Percentiles rank a stretch among this genome's conserved stretches.
Evolutionary conservation across 1,140 invertebrate genomes (phyloP).

Genomic region (Platorchestia sp.): DNA sequence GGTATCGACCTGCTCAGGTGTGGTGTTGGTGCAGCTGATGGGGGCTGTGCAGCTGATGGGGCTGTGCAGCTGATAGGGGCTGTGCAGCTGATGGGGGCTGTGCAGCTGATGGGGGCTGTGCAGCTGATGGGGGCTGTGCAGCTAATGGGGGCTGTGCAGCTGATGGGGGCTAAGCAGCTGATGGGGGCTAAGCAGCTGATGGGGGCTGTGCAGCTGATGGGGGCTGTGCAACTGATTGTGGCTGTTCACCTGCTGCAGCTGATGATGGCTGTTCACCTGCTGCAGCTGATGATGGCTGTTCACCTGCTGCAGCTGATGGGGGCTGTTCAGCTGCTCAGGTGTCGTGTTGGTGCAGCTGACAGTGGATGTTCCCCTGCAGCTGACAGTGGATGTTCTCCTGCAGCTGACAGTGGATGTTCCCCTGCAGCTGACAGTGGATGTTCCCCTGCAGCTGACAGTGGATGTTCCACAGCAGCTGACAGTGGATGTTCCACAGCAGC

Average conservation of each 20-base stretch:
- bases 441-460: background rate
- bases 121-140: too few species aligned
- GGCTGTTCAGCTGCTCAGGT: background rate
- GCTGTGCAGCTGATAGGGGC: too few species aligned
- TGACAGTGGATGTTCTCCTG: background rate
- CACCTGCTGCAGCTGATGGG: background rate
- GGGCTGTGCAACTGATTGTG: too few species aligned
- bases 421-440: background rate
- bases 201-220: background rate
- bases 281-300: background rate
- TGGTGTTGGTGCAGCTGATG: background rate
- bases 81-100: too few species aligned
- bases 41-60: background rate
- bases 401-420: background rate
- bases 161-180: too few species aligned
- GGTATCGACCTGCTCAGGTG: background rate
- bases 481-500: background rate
- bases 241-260: background rate
- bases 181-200: too few species aligned
- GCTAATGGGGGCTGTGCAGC: too few species aligned
- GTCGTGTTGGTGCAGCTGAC: too few species aligned
- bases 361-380: background rate
- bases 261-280: background rate
- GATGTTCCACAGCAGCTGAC: background rate
- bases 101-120: too few species aligned